A percentile compares a stretch with the other conserved stretches of the same genome.
phyloP scores from a whole-genome alignment of 23 tunicate genomes.

The Halocynthia aurantium region DNA sequence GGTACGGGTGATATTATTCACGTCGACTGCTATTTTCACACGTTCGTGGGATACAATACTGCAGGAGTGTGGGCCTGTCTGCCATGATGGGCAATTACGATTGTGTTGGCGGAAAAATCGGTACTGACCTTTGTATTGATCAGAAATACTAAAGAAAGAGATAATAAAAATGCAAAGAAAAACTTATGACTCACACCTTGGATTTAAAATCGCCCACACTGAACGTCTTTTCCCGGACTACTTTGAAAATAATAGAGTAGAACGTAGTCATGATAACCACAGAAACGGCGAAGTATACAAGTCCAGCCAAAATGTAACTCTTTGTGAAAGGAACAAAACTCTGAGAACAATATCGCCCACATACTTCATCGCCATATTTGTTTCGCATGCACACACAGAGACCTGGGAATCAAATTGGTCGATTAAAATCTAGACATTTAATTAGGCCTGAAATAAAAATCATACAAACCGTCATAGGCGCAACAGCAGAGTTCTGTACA shows the following conservation, averaged over 20 bases:
- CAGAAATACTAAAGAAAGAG: too few relatives aligned
- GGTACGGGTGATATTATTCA: too few relatives aligned
- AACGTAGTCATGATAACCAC: conserved; percentile 49
- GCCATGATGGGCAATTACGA: too few relatives aligned
- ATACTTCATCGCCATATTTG: conserved; percentile 29
- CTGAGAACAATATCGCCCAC: conserved; percentile 56
- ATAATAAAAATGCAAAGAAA: too few relatives aligned
- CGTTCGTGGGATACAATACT: too few relatives aligned
- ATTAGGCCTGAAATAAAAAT: not conserved
- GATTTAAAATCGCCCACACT: conserved; percentile 19
- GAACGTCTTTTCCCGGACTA: conserved; percentile 76
- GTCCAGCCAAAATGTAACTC: conserved; percentile 59
- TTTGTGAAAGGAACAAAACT: conserved; percentile 82
- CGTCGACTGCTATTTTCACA: too few relatives aligned
- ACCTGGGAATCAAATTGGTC: conserved; percentile 28
- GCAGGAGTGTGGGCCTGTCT: too few relatives aligned
- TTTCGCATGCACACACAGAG: conserved; percentile 60
- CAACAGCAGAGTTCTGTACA: conserved; percentile 72
- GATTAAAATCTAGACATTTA: not conserved
- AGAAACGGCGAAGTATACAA: conserved; percentile 52
- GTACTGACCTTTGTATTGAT: too few relatives aligned
- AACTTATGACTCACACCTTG: conserved; percentile 12
- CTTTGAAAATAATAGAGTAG: conserved; percentile 56
- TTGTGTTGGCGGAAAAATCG: too few relatives aligned
- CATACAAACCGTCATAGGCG: conserved; percentile 65